Evolutionary conservation across 1,140 invertebrate genomes (phyloP), one percentile per base, ranked within the genome.

Genomic region (Leguminivora glycinivorella): DNA sequence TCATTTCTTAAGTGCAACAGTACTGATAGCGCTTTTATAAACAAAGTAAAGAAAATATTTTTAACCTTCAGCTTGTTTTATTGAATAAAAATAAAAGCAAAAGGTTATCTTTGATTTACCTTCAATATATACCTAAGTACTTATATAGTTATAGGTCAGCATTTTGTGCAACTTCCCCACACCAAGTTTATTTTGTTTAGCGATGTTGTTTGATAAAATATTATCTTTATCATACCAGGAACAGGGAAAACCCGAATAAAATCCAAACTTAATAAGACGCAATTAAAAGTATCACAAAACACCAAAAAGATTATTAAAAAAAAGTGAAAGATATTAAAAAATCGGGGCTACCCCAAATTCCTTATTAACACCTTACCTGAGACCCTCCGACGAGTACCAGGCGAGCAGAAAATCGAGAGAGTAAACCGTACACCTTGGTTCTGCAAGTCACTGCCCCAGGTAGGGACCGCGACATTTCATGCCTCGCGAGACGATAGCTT

Each of bases 341-440:
- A 38, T 7, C 34, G 40, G 40, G 0, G 47, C 14, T 17, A n/a
- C 19, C 19, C 47, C 19, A 52, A 52, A 52, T 52, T 9, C 47
- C 47, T 52, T 52, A 52, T 52, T 52, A 52, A 52, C 47, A 52
- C 47, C 47, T 52, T 52, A 52, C 47, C 47, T 52, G 47, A 6
- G 47, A 52, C 47, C 47, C 47, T 52, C 47, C 47, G 19, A 52
- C 6, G 9, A 2, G 47, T 52, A 52, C 47, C 47, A 52, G 47
- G 47, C 14, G 47, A n/a, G 47, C 47, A 52, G 19, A 52, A 4
- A 52, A 19, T 52, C 47, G 19, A 52, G 47, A n/a, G 47, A 52
- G 47, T 52, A 22, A 22, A 52, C n/a, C 19, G 40, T 17, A 22
- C 47, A 52, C 47, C 47, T 52, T 52, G 7, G 19, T 22, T 52